Evolutionary conservation across 2,113 vertebrate species (phyloP).

Genomic region (Sturnus vulgaris): DNA sequence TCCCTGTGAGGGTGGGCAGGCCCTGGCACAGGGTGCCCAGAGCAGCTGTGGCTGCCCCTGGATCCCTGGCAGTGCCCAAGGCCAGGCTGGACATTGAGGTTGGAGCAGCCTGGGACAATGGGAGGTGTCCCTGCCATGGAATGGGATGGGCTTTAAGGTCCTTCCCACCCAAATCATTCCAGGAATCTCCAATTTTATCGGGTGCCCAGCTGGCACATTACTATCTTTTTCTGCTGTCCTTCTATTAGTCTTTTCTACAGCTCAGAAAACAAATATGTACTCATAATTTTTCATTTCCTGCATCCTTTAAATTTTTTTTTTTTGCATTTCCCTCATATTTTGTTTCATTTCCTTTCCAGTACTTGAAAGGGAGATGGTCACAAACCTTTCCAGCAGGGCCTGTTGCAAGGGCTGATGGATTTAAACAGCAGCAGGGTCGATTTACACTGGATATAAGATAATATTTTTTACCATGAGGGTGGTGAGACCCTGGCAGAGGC

Average conservation of each 20-base stretch:
- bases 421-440: background rate
- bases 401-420: background rate
- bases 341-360: background rate
- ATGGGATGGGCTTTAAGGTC: background rate
- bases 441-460: background rate
- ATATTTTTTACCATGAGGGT: background rate
- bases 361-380: background rate
- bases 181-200: background rate
- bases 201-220: background rate
- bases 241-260: background rate
- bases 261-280: background rate
- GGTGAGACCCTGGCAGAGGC: background rate
- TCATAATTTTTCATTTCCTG: background rate
- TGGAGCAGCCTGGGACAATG: accelerated
- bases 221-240: background rate
- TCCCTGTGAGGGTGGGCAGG: background rate
- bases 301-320: background rate
- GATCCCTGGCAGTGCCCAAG: background rate
- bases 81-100: background rate
- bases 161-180: background rate
- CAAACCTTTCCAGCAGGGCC: background rate
- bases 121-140: background rate
- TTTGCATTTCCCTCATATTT: background rate
- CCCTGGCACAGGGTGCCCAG: background rate
- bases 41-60: background rate